Conservation (phyloP, 1,140 invertebrate genomes). For the Ostrea edulis region DNA sequence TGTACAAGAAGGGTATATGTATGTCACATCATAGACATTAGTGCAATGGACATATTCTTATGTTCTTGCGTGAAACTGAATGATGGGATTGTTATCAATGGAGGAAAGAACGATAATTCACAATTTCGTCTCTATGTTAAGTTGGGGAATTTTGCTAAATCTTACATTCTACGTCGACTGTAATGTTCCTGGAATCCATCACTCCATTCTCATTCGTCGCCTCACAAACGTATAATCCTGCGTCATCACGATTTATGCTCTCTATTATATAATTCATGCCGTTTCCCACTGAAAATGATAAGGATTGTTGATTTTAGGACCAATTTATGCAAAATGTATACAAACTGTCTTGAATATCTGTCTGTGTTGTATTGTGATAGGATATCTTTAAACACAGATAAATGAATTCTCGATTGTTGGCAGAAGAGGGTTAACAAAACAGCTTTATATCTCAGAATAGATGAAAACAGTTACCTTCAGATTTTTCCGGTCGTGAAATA, state of each 20-base stretch:
- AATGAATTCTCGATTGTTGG: background rate
- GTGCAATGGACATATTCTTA: no score
- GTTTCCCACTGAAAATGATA: slow-evolving; percentile 14
- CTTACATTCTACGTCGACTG: slow-evolving; percentile 15
- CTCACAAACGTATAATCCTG: slow-evolving; percentile 4
- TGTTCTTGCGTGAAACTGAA: no score
- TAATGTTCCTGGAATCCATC: slow-evolving; percentile 2
- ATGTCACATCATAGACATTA: no score
- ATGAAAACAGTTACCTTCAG: background rate
- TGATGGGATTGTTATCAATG: no score
- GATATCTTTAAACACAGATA: background rate
- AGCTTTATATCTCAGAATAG: background rate
- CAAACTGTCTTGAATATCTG: background rate
- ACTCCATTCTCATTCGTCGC: background rate
- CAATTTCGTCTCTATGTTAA: no score
- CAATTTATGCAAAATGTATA: background rate
- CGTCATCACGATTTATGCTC: background rate
- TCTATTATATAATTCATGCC: background rate
- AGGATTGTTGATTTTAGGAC: background rate
- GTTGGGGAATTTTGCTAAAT: no score
- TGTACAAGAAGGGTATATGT: no score
- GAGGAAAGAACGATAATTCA: no score
- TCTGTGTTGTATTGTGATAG: background rate
- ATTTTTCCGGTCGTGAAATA: background rate
- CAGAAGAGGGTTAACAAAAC: background rate